Base-by-base conservation (phyloP, 2,888 invertebrate species). In the Napeogenes inachia region DNA sequence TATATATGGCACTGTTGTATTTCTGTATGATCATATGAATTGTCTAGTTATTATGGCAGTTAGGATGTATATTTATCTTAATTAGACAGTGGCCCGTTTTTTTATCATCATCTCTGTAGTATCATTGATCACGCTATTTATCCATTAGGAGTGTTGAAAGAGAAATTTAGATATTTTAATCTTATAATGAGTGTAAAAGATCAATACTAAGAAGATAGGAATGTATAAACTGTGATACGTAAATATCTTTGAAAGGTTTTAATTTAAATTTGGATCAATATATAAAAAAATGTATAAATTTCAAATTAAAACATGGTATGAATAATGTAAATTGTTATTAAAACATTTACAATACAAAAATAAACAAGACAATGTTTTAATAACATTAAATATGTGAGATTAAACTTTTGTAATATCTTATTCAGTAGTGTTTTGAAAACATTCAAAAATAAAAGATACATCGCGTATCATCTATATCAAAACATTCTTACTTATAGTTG, bases 1-100 rank as follows among this genome's bases (percentile, higher is more conserved):
- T 35, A 6, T 6, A 2, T 35, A 5, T 35, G 6, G 6, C 3
- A 35, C 35, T 35, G 35, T 2, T 35, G 35, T 35, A 35, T 5
- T 0, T 35, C 4, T 35, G 4, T 35, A 35, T 35, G 35, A 35
- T 35, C 4, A 35, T 35, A 35, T 3, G 6, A 35, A 2, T 35
- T 5, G 6, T 6, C 6, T 5, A 35, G 6, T 35, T 6, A 35
- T 35, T 5, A 35, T 3, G 38, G 53, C 32, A 50, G 56, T 53
- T 57, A 60, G 60, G 57, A 45, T 35, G 46, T 53, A 54, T 45
- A 13, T 54, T 3, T 55, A 13, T 33, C 42, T 42, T 42, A 42
- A 42, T 10, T 56, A 55, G 32, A 13, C 13, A 54, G n/a, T 59
- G 60, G 56, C 54, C 58, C 47, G 54, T 33, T 54, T 58, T 33